A percentile compares a stretch with the other conserved stretches of the same genome.
These are phyloP conservation scores for Coracias cyanogaster DNA, from an alignment of 2,797 vertebrate species.

Conservation along the genomic window DNA sequence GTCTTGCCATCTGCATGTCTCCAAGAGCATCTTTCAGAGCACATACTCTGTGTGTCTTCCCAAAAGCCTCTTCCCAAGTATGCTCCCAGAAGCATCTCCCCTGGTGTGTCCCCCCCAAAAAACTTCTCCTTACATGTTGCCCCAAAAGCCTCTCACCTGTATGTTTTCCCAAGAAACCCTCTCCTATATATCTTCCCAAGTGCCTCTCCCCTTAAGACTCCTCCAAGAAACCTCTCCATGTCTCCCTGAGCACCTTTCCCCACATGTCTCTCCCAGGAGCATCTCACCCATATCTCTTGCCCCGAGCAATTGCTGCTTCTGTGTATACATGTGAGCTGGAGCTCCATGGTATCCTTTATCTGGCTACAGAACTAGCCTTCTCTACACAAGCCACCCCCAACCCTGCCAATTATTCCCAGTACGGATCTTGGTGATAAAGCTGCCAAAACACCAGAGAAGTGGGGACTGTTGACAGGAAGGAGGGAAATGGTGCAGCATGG, in stretches of 20 bases:
- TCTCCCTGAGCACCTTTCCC: not conserved
- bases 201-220: not conserved
- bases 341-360: not conserved
- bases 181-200: not conserved
- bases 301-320: not conserved
- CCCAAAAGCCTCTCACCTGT: not conserved
- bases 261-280: not conserved
- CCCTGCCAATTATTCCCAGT: not conserved
- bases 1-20: not conserved
- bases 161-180: not conserved
- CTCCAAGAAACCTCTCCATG: not conserved
- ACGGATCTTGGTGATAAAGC: not conserved
- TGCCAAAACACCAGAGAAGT: not conserved
- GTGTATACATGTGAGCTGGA: not conserved
- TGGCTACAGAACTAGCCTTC: not conserved
- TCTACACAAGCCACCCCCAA: fast-evolving
- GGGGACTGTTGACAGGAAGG: not conserved
- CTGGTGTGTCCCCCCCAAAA: not conserved
- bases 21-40: not conserved
- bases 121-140: not conserved
- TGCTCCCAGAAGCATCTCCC: not conserved
- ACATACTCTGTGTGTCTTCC: not conserved
- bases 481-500: not conserved
- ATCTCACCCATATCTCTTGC: not conserved
- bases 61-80: not conserved